Evolutionary conservation across 2,797 vertebrate genomes (phyloP).

Genomic region (Pitangus sulphuratus): DNA sequence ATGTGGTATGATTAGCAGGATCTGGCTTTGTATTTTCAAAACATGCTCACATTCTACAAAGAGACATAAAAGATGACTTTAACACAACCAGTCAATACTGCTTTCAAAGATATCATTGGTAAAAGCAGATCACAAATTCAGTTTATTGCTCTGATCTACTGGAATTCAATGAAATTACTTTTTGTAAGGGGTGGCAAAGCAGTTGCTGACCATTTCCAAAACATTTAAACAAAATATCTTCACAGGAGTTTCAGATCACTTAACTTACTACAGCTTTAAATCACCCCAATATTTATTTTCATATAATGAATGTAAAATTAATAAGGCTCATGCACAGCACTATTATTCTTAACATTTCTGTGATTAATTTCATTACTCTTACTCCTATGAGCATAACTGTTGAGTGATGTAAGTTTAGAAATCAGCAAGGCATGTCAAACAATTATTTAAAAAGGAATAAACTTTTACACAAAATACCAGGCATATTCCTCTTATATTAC

Average conservation of each 20-base stretch:
- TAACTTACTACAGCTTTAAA: background rate
- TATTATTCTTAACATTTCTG: background rate
- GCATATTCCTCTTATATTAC: background rate
- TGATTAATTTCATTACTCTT: background rate
- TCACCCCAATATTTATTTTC: slow-evolving; percentile 10
- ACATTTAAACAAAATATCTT: background rate
- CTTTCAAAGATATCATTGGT: slow-evolving; percentile 34
- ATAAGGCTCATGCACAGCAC: background rate
- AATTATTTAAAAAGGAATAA: slow-evolving; percentile 36
- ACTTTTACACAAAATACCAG: background rate
- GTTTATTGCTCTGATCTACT: slow-evolving; percentile 51
- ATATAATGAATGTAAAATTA: background rate
- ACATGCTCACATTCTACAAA: slow-evolving; percentile 37
- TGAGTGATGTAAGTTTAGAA: background rate
- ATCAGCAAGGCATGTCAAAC: background rate
- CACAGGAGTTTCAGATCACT: background rate
- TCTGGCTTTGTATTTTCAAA: slow-evolving; percentile 48
- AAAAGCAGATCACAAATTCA: slow-evolving; percentile 61
- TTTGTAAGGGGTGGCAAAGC: background rate
- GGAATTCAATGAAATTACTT: slow-evolving; percentile 32
- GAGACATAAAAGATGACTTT: slow-evolving; percentile 48
- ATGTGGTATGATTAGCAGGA: slow-evolving; percentile 24
- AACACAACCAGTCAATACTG: slow-evolving; percentile 34
- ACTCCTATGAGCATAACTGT: background rate
- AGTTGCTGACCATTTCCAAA: slow-evolving; percentile 11